Evolutionary conservation across 2,797 vertebrate species (phyloP).

Genomic region (Crocidura indochinensis): DNA sequence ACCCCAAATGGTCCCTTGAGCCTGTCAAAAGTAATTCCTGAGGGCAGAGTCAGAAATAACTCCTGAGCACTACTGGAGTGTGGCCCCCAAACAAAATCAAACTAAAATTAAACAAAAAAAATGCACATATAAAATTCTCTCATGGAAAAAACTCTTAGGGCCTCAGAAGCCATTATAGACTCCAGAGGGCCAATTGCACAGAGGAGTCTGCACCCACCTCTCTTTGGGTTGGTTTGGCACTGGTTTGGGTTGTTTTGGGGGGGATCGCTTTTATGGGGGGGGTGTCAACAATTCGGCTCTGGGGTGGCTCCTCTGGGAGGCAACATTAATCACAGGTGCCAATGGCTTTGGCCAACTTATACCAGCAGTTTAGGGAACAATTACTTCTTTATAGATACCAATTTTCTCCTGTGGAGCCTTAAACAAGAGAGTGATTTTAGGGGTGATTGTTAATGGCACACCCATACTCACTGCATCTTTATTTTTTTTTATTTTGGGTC

Average conservation of each 20-base stretch:
- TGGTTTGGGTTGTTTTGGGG: not conserved
- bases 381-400: conserved; percentile 5
- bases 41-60: no score
- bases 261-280: no score
- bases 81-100: no score
- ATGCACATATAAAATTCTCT: not conserved
- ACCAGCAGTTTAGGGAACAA: conserved; percentile 78
- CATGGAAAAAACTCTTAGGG: not conserved
- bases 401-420: not conserved
- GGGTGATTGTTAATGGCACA: not conserved
- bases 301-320: not conserved
- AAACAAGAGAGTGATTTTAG: conserved; percentile 47
- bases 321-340: conserved; percentile 12
- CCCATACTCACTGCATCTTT: not conserved
- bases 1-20: no score
- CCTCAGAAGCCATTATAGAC: not conserved
- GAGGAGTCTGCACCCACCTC: not conserved
- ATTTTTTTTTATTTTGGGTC: no score
- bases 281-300: no score
- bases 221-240: not conserved
- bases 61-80: no score
- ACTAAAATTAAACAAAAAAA: no score
- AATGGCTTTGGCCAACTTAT: conserved; percentile 71
- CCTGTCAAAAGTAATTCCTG: no score
- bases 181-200: not conserved